Base-by-base conservation (phyloP, 2,888 invertebrate species). In the Rhimphoctona megacephalus region DNA sequence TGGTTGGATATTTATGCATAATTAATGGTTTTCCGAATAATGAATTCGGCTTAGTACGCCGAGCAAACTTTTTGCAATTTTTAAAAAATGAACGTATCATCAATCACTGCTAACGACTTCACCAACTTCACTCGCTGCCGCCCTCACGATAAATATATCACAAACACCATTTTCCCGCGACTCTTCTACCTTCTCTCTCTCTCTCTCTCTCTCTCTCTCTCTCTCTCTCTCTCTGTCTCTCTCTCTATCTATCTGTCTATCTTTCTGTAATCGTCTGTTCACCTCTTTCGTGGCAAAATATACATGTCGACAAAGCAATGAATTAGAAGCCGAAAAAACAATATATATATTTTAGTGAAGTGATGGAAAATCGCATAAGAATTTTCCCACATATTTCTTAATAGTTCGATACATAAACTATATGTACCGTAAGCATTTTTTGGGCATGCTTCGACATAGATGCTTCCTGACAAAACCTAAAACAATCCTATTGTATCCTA, bases 361-460 rank as follows among this genome's bases (percentile, higher is more conserved):
- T 76, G 83, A 83, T 80, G 25, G 39, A 74, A 72, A 85, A 85
- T 86, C 85, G 87, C 69, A 85, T 61, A 5, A 6, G 64, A 85
- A 83, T 84, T 81, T 83, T 85, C 85, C 86, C 61, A 83, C 85
- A 77, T 69, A 74, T 70, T 66, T 73, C 72, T 39, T 25, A 17
- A 85, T 88, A 88, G 86, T 87, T 91, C 86, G 89, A 90, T 89
- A 90, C 89, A 85, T 80, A 66, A 33, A 89, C 87, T 86, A 83
- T 89, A 90, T 93, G 93, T 93, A 93, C 93, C 92, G 91, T 91
- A 92, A 92, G 90, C 89, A 92, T 92, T 93, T 94, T 94, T 94
- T 94, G 92, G 93, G 94, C 94, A 94, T 94, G 94, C 92, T 93
- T 93, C 92, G 91, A 92, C 90, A 92, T 94, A 94, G 93, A 92